phyloP scores from a whole-genome alignment of 2,888 invertebrate genomes.

The Acanthosoma haemorrhoidale region DNA sequence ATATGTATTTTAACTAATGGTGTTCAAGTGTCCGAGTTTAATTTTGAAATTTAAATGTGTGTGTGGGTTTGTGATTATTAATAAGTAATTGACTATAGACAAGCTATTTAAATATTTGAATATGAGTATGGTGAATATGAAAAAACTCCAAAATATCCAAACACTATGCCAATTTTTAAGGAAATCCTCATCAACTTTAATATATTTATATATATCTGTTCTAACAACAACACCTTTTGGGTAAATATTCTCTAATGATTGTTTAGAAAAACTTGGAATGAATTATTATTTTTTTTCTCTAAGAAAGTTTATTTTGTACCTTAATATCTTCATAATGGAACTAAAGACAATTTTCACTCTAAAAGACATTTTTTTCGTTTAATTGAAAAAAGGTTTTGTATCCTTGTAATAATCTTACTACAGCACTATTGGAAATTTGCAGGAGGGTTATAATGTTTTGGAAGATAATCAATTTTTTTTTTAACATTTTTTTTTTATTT shows the following conservation, averaged over 20 bases:
- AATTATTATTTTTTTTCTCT: constrained; percentile 17
- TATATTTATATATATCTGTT: constrained; percentile 26
- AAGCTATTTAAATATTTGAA: constrained; percentile 16
- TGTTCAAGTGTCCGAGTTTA: neutral
- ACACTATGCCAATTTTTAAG: constrained; percentile 15
- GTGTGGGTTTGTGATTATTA: neutral
- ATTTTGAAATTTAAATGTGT: neutral
- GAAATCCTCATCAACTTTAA: constrained; percentile 21
- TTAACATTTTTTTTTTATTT: constrained; percentile 22
- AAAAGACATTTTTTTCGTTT: constrained; percentile 22
- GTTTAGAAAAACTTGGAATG: constrained; percentile 25
- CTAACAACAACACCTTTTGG: constrained; percentile 28
- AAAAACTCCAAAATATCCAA: constrained; percentile 15
- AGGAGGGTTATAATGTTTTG: constrained; percentile 21
- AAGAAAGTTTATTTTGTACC: constrained; percentile 28
- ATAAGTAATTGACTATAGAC: constrained; percentile 18
- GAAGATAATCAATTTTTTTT: constrained; percentile 19
- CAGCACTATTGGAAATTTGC: constrained; percentile 27
- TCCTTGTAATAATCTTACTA: constrained; percentile 21
- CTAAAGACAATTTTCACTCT: constrained; percentile 27
- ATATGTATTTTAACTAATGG: constrained; percentile 1
- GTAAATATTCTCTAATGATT: constrained; percentile 27
- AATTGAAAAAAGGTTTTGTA: constrained; percentile 21
- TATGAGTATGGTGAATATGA: neutral
- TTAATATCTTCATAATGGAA: constrained; percentile 27